Conservation (phyloP, 2,888 invertebrate genomes). For the Julus scandinavius region DNA sequence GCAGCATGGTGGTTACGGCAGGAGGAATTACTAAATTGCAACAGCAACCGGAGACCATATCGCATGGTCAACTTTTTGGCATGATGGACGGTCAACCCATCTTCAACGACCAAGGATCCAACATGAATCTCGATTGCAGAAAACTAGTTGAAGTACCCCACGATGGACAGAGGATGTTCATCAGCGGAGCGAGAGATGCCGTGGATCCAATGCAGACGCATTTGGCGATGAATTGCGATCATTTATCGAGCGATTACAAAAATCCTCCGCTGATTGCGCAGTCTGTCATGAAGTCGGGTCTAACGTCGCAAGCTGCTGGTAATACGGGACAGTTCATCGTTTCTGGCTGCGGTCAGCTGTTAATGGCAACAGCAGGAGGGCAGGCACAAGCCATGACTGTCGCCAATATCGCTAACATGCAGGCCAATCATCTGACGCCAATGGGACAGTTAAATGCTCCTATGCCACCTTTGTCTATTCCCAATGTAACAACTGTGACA, state of each 20-base stretch:
- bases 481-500: conserved; percentile 63
- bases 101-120: conserved; percentile 42
- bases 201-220: conserved; percentile 47
- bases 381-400: conserved; percentile 59
- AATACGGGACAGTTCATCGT: conserved; percentile 59
- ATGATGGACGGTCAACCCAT: conserved; percentile 53
- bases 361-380: conserved; percentile 59
- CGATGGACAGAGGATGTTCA: conserved; percentile 53
- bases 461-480: conserved; percentile 63
- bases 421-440: conserved; percentile 60
- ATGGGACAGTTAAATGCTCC: conserved; percentile 60
- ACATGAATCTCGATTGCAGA: conserved; percentile 47
- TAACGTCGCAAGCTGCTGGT: conserved; percentile 54
- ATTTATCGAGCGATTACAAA: conserved; percentile 45
- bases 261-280: conserved; percentile 21
- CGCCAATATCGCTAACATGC: conserved; percentile 59
- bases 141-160: conserved; percentile 51
- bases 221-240: conserved; percentile 51
- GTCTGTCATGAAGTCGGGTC: conserved; percentile 53
- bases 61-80: conserved; percentile 48
- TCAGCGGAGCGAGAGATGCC: conserved; percentile 46
- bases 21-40: conserved; percentile 45
- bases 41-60: conserved; percentile 31
- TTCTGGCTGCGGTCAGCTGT: conserved; percentile 60
- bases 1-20: conserved; percentile 34